Evolutionary conservation across 2,113 vertebrate genomes (phyloP), one percentile per base, ranked within the genome.

Genomic region (Theropithecus gelada): DNA sequence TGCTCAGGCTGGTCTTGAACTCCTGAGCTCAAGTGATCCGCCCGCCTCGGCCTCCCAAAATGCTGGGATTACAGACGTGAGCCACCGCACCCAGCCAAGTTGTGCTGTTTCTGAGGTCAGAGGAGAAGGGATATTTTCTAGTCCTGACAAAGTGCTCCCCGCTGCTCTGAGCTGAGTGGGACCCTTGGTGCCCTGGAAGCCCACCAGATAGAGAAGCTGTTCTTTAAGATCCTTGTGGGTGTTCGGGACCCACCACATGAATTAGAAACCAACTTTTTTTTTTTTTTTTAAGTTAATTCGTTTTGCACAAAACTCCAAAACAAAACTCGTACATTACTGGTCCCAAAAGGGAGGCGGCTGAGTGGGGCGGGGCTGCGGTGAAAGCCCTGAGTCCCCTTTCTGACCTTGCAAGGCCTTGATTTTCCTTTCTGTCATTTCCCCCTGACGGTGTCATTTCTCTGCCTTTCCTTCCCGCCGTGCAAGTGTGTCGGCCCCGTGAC

Each of bases 241-340:
- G 40, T 70, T 59, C 27, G 7, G 84, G 70, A 23, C 94, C 89
- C 30, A 23, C 48, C 70, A 59, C 83, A 20, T 94, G 55, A 66
- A 45, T 68, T 48, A 83, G 75, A 88, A 89, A 55, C 66, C 78
- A 50, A 13, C 52, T 17, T 48, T 16, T 23, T 79, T 86, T 48
- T 48, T 50, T 50, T 80, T 88, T 82, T 72, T 43, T 12, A 82
- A 92, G 83, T 94, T 79, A 35, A 93, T 35, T 97, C 70, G 78
- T 96, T 96, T 96, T 97, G 96, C 97, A 97, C 96, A 97, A 96
- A 96, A 94, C 48, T 82, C 90, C 43, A 4, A 68, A 97, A 86
- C 50, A 96, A 95, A 97, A 95, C 32, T 48, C 81, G 43, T 95
- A 14, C 20, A 2, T 30, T 73, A 92, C 95, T 97, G 93, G 87